Base-by-base conservation (phyloP, 2,888 invertebrate genomes). In the Trichopoda pennipes region DNA sequence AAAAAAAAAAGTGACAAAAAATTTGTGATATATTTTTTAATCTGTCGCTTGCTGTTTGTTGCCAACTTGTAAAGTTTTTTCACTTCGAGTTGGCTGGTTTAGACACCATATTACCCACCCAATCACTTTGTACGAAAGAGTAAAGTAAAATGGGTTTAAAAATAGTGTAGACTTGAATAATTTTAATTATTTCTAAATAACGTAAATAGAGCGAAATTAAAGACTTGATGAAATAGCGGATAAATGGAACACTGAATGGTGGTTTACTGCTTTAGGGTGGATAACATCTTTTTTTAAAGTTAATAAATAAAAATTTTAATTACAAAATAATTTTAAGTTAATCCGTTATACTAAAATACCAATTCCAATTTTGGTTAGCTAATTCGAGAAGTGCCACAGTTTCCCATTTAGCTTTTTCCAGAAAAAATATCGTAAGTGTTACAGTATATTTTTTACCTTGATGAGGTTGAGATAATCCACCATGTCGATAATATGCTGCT, bases 51-150 rank as follows among this genome's bases (percentile, higher is more conserved):
- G 55, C 56, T 75, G 83, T 81, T 80, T 75, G 75, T 80, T 75
- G 75, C 73, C 78, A 82, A 84, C 70, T 80, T 80, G 72, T 76
- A 77, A 76, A 76, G 84, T 78, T 78, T 84, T 70, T 68, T 9
- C 12, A 44, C 42, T 60, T 64, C 16, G 28, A 21, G 21, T 44
- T 14, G 35, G 28, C 63, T 44, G 32, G 8, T 1, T 35, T 21
- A 8, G 32, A 73, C 28, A 63, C 17, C 21, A 21, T 69, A 61
- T 19, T 17, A 17, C n/a, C 23, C 8, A n/a, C 7, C 38, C 38
- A 14, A 35, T n/a, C 21, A 6, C 53, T 38, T 38, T 38, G n/a
- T 10, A 38, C 44, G 49, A 3, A 8, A 12, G 12, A 2, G 9
- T 19, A 16, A 49, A 35, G 35, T 3, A 42, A 64, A 56, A 14